A percentile compares a stretch with the other conserved stretches of the same genome.
Conservation (phyloP, 2,113 vertebrate species). For the Herpailurus yagouaroundi region DNA sequence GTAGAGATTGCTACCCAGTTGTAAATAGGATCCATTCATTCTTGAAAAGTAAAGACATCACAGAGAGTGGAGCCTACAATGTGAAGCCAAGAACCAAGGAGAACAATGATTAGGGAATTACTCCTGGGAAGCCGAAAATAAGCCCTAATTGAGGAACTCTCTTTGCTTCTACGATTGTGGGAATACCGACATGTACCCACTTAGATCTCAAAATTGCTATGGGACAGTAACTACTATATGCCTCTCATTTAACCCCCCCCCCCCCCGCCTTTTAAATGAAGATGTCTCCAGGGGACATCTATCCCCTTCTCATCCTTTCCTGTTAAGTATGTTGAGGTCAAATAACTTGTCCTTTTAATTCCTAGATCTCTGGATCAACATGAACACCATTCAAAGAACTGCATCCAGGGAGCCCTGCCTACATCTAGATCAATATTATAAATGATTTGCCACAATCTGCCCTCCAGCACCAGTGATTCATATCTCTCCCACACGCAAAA, state of each 20-base stretch:
- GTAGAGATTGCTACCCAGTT: not conserved
- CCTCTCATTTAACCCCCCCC: not conserved
- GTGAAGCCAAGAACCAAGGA: not conserved
- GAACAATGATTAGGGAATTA: not conserved
- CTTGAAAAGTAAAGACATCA: not conserved
- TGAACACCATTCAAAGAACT: not conserved
- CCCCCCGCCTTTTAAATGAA: not conserved
- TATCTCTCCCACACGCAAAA: not conserved
- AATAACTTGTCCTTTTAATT: constrained; percentile 18
- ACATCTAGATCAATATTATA: not conserved
- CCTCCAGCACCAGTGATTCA: not conserved
- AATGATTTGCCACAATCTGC: not conserved
- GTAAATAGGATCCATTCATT: not conserved
- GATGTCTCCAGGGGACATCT: not conserved
- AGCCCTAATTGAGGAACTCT: not conserved
- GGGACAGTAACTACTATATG: not conserved
- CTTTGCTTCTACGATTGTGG: not conserved
- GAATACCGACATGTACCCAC: not conserved
- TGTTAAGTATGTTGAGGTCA: not conserved
- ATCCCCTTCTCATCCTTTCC: not conserved
- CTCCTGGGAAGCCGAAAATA: not conserved
- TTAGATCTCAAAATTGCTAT: not conserved
- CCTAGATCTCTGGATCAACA: not conserved
- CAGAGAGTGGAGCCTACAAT: not conserved
- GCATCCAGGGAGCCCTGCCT: not conserved